These are phyloP conservation scores for Limonius californicus DNA, from an alignment of 1,140 invertebrate genomes.

Conservation along the genomic window DNA sequence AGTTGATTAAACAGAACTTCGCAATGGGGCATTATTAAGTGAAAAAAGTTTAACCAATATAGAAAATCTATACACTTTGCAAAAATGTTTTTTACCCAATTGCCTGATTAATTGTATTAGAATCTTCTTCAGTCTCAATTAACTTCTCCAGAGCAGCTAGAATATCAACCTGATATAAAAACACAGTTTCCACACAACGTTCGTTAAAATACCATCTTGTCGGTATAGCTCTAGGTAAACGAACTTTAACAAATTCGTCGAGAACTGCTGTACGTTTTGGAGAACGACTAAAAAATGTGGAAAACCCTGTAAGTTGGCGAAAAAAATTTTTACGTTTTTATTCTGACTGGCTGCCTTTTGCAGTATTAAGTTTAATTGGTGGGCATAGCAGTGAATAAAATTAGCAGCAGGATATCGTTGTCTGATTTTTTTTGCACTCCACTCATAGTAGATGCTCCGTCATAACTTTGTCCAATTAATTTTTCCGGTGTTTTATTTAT, in stretches of 20 bases:
- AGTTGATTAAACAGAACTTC: conserved; percentile 25
- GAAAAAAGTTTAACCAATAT: conserved; percentile 17
- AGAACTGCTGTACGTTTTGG: background rate
- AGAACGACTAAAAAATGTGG: conserved; percentile 9
- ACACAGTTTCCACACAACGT: conserved; percentile 10
- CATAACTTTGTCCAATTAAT: conserved; percentile 41
- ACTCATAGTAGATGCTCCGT: conserved; percentile 41
- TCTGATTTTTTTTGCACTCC: conserved; percentile 32
- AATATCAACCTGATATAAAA: no score
- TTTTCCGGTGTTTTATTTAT: conserved; percentile 41
- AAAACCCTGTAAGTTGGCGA: conserved; percentile 17
- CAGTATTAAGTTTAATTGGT: conserved; percentile 43
- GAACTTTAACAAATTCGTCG: background rate
- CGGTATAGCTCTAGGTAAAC: background rate
- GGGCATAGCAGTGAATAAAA: no score
- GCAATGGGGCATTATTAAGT: conserved; percentile 19
- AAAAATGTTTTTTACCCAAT: conserved; percentile 3
- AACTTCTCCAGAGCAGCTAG: no score
- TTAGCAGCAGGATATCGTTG: conserved; percentile 37
- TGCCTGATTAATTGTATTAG: conserved; percentile 15
- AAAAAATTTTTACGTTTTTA: conserved; percentile 12
- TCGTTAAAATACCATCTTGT: conserved; percentile 19
- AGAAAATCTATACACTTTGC: background rate
- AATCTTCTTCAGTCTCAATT: conserved; percentile 5
- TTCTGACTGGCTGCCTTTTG: conserved; percentile 11